Percentiles rank a stretch among this genome's conserved stretches.
phyloP scores from a whole-genome alignment of 2,797 vertebrate genomes.

The Neostethus bicornis region DNA sequence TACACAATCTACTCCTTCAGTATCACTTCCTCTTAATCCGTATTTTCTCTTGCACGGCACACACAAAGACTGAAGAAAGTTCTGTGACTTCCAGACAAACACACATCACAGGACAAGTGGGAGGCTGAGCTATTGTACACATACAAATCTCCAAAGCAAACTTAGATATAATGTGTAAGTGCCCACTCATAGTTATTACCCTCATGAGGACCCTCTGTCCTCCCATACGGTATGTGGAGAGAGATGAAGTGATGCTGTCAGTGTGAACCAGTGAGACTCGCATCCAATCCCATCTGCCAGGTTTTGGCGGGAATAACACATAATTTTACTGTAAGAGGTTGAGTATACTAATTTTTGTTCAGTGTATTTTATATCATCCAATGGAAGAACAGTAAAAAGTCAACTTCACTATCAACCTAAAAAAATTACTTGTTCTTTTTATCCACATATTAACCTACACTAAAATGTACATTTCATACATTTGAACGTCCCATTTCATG shows the following conservation, averaged over 20 bases:
- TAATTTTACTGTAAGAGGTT: background rate
- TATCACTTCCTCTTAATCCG: background rate
- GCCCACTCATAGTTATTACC: background rate
- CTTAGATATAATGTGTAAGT: background rate
- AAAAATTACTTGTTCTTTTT: too few species aligned
- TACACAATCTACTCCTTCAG: too few species aligned
- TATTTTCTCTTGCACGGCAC: slow-evolving; percentile 2
- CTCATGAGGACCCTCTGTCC: background rate
- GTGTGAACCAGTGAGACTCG: background rate
- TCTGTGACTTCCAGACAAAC: too few species aligned
- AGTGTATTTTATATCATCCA: background rate
- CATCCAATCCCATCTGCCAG: background rate
- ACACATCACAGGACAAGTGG: background rate
- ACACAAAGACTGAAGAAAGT: slow-evolving; percentile 1
- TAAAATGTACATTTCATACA: too few species aligned
- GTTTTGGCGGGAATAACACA: background rate
- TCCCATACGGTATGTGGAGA: background rate
- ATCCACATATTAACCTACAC: background rate
- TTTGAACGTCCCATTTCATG: too few species aligned
- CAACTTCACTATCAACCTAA: background rate
- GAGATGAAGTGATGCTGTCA: background rate
- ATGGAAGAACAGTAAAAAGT: background rate
- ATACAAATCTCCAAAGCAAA: background rate
- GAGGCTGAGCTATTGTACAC: slow-evolving; percentile 13
- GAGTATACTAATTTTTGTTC: background rate